These are phyloP conservation scores for Stegophylla sp. DNA, from an alignment of 2,888 invertebrate genomes.

Conservation along the genomic window DNA sequence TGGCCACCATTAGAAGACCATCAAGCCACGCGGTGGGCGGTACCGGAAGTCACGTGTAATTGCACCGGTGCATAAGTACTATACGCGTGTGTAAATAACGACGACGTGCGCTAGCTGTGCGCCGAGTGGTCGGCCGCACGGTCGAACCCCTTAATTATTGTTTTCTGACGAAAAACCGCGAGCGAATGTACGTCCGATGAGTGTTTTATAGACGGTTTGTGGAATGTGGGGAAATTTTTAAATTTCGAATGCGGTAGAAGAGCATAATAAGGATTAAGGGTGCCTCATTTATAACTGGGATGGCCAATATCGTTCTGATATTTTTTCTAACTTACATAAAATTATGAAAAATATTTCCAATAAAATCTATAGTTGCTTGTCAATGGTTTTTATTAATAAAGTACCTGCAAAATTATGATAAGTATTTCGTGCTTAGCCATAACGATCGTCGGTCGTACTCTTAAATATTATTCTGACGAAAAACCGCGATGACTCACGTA, in stretches of 20 bases:
- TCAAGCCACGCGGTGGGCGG: conserved; percentile 36
- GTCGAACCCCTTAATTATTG: background rate
- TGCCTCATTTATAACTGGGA: too few relatives aligned
- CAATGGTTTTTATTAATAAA: too few relatives aligned
- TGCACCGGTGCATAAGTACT: conserved; percentile 17
- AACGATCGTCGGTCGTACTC: too few relatives aligned
- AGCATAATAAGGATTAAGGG: too few relatives aligned
- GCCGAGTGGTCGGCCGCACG: background rate
- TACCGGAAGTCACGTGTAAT: conserved; percentile 53
- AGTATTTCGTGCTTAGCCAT: too few relatives aligned
- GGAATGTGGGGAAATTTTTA: background rate
- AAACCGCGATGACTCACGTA: too few relatives aligned
- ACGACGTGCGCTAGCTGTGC: background rate
- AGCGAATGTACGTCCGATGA: background rate
- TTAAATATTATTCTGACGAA: too few relatives aligned
- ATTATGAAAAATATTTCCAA: too few relatives aligned
- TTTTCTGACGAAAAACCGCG: background rate
- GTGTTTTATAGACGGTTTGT: background rate
- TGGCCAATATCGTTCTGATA: too few relatives aligned
- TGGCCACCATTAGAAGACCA: conserved; percentile 24
- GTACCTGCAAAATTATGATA: too few relatives aligned
- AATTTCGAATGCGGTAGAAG: background rate
- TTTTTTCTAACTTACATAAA: too few relatives aligned
- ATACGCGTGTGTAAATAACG: background rate
- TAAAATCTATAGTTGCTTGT: too few relatives aligned